Percentiles rank a stretch among this genome's conserved stretches.
Conservation (phyloP, 2,888 invertebrate genomes). For the Drosophila cognata region DNA sequence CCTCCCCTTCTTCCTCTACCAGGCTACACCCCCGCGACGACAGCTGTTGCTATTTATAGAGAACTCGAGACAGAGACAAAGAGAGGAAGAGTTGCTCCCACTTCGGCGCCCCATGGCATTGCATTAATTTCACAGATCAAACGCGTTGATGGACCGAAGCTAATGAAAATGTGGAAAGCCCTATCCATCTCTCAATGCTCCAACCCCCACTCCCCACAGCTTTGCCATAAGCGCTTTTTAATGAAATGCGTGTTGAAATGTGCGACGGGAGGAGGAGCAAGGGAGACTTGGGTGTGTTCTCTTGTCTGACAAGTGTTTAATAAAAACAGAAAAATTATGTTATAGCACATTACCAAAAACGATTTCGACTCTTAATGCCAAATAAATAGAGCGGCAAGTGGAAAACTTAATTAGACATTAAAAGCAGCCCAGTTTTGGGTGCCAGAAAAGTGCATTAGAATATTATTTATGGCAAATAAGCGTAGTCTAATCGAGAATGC, state of each 20-base stretch:
- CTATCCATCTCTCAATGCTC: background rate
- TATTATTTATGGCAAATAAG: background rate
- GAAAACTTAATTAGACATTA: constrained; percentile 16
- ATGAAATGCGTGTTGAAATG: constrained; percentile 64
- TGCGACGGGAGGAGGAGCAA: constrained; percentile 1
- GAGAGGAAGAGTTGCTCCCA: constrained; percentile 33
- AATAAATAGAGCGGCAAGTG: constrained; percentile 40
- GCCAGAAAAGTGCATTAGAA: background rate
- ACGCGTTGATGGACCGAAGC: constrained; percentile 70
- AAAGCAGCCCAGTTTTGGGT: background rate
- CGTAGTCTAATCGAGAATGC: background rate
- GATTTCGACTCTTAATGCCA: constrained; percentile 6
- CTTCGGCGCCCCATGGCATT: constrained; percentile 59
- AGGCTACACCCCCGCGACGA: constrained; percentile 13
- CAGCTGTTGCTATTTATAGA: constrained; percentile 72
- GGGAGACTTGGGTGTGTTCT: background rate
- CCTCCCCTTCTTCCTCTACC: background rate
- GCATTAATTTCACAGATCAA: constrained; percentile 81
- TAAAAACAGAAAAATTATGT: constrained; percentile 50
- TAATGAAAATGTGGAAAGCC: constrained; percentile 68
- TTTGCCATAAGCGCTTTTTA: constrained; percentile 63
- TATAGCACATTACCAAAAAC: constrained; percentile 20
- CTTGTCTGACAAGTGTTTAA: constrained; percentile 58
- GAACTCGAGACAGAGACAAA: constrained; percentile 27
- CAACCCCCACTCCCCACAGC: constrained; percentile 5